phyloP scores from a whole-genome alignment of 2,113 vertebrate genomes.

The Siniperca knerii region DNA sequence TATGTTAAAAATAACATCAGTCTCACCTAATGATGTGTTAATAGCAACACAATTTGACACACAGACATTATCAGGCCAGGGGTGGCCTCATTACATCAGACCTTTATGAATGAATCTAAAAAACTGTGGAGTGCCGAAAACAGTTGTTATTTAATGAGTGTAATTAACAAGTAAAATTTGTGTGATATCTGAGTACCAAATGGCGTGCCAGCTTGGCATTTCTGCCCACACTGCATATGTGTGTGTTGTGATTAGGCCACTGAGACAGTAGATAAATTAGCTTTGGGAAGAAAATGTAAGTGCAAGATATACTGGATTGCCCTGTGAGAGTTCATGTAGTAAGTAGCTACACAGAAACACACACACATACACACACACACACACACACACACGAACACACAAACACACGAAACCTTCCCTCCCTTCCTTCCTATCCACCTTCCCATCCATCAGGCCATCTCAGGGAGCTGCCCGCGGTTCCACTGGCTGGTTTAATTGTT shows the following conservation, averaged over 20 bases:
- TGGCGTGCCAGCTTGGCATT: slow-evolving; percentile 64
- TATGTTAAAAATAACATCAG: slow-evolving; percentile 32
- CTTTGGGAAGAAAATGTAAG: slow-evolving; percentile 77
- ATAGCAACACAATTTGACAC: slow-evolving; percentile 37
- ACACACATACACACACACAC: slow-evolving; percentile 22
- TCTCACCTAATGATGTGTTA: slow-evolving; percentile 14
- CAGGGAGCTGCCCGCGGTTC: slow-evolving; percentile 99
- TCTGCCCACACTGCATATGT: slow-evolving; percentile 71
- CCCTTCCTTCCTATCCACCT: slow-evolving; percentile 82
- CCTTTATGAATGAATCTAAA: slow-evolving; percentile 45
- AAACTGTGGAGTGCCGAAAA: slow-evolving; percentile 55
- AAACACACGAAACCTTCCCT: slow-evolving; percentile 60
- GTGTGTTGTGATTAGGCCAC: slow-evolving; percentile 75
- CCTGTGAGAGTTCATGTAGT: slow-evolving; percentile 74
- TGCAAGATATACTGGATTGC: slow-evolving; percentile 74
- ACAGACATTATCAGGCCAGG: slow-evolving; percentile 39
- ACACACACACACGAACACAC: slow-evolving; percentile 22
- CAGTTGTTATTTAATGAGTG: slow-evolving; percentile 76
- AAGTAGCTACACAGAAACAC: slow-evolving; percentile 49
- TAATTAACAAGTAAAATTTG: slow-evolving; percentile 76
- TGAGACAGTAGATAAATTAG: slow-evolving; percentile 80
- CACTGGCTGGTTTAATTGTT: slow-evolving; percentile 99
- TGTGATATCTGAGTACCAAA: slow-evolving; percentile 64
- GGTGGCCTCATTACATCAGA: slow-evolving; percentile 48
- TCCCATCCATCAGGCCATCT: slow-evolving; percentile 99